Evolutionary conservation across 1,140 invertebrate genomes (phyloP).

Genomic region (Pseudomyrmex pallidus): DNA sequence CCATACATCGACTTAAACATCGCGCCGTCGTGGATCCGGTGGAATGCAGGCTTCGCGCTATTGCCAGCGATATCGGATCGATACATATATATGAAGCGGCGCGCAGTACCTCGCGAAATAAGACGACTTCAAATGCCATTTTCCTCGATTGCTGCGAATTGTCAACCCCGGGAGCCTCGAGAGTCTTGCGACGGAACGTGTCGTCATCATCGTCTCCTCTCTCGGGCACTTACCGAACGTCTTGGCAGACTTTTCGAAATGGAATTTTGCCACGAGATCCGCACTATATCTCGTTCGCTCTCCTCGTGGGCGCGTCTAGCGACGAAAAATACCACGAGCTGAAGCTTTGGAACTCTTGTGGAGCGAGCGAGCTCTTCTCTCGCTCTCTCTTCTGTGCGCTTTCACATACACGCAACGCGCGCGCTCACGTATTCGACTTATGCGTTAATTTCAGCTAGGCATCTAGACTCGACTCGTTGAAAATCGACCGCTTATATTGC

Average conservation of each 20-base stretch:
- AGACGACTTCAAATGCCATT: conserved; percentile 35
- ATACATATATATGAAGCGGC: conserved; percentile 37
- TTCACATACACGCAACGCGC: background rate
- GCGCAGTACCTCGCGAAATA: background rate
- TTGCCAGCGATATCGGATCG: conserved; percentile 33
- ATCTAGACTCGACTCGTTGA: conserved; percentile 54
- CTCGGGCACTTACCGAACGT: conserved; percentile 6
- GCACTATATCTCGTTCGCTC: conserved; percentile 38
- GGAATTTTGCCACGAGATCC: conserved; percentile 34
- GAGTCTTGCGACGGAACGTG: conserved; percentile 28
- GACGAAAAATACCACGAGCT: conserved; percentile 31
- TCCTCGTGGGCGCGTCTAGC: background rate
- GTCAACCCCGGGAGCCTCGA: conserved; percentile 3
- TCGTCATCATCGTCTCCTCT: background rate
- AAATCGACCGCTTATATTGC: conserved; percentile 24
- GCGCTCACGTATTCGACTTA: conserved; percentile 21
- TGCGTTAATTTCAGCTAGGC: conserved; percentile 45
- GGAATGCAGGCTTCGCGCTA: conserved; percentile 5
- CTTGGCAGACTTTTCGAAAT: conserved; percentile 59
- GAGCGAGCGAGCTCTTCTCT: conserved; percentile 55
- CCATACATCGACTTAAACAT: conserved; percentile 19
- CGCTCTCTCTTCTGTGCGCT: background rate
- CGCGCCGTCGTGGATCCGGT: background rate
- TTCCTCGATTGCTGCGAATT: conserved; percentile 38
- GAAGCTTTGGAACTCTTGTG: conserved; percentile 29